Conservation (phyloP, 2,888 invertebrate genomes). For the Drosophila nigricruria region DNA sequence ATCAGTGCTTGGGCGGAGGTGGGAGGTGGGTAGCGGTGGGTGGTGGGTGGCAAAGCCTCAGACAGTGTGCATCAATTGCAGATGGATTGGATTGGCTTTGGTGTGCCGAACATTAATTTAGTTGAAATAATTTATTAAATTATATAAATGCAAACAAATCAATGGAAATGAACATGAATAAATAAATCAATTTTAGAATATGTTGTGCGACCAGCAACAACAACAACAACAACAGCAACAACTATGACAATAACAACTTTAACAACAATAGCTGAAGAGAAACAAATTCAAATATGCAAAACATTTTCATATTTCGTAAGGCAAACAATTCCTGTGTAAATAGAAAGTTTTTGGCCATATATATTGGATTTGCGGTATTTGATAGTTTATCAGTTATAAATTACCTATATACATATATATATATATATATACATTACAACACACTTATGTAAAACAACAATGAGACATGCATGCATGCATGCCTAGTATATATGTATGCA, state of each 20-base stretch:
- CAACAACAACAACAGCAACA: conserved; percentile 19
- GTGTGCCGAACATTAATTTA: conserved; percentile 62
- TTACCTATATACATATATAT: conserved; percentile 26
- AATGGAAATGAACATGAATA: conserved; percentile 62
- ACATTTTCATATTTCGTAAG: conserved; percentile 57
- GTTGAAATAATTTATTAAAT: conserved; percentile 73
- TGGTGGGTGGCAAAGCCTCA: not conserved
- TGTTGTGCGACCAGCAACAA: conserved; percentile 39
- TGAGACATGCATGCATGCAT: not conserved
- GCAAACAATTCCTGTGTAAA: conserved; percentile 57
- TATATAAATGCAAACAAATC: conserved; percentile 69
- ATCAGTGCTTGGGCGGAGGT: not conserved
- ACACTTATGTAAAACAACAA: not conserved
- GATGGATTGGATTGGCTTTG: conserved; percentile 22
- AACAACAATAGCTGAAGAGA: conserved; percentile 17
- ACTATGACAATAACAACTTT: conserved; percentile 10
- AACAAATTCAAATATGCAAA: conserved; percentile 58
- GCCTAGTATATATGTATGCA: not conserved
- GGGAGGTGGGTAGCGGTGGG: no score
- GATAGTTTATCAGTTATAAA: conserved; percentile 64
- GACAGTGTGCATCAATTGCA: conserved; percentile 29
- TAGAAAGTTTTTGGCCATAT: conserved; percentile 50
- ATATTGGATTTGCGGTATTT: conserved; percentile 61
- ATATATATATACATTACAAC: not conserved
- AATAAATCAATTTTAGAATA: conserved; percentile 74